Evolutionary conservation across 2,113 vertebrate genomes (phyloP).

Genomic region (Prionailurus bengalensis): DNA sequence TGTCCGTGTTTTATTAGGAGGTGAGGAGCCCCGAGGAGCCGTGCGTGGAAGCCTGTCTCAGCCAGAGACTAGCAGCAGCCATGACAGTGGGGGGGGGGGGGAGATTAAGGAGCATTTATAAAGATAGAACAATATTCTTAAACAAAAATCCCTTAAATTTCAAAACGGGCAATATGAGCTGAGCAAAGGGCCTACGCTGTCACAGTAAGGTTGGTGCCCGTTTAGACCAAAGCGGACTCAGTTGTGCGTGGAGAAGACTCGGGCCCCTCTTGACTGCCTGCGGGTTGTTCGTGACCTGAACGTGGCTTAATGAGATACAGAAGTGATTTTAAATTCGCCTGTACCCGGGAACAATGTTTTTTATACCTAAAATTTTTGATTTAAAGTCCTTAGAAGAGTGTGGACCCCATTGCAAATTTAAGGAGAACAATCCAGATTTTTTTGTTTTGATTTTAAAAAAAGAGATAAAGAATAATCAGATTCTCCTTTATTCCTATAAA

Average conservation of each 20-base stretch:
- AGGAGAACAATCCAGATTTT: background rate
- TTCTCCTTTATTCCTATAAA: conserved; percentile 8
- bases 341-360: background rate
- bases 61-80: conserved; percentile 78
- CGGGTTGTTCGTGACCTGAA: background rate
- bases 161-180: background rate
- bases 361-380: background rate
- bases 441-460: background rate
- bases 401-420: background rate
- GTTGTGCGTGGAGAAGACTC: background rate
- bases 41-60: conserved; percentile 68
- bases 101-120: conserved; percentile 32
- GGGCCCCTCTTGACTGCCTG: background rate
- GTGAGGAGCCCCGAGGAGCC: conserved; percentile 73
- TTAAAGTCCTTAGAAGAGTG: background rate
- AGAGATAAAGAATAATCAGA: background rate
- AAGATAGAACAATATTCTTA: conserved; percentile 60
- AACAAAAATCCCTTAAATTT: conserved; percentile 31
- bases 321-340: background rate
- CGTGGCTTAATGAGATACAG: background rate
- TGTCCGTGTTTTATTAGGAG: conserved; percentile 78
- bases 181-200: background rate
- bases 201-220: background rate
- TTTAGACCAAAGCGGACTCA: background rate
- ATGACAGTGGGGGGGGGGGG: conserved; percentile 58